Base-by-base conservation (phyloP, 2,888 invertebrate genomes). In the Cheiracanthium punctorium region DNA sequence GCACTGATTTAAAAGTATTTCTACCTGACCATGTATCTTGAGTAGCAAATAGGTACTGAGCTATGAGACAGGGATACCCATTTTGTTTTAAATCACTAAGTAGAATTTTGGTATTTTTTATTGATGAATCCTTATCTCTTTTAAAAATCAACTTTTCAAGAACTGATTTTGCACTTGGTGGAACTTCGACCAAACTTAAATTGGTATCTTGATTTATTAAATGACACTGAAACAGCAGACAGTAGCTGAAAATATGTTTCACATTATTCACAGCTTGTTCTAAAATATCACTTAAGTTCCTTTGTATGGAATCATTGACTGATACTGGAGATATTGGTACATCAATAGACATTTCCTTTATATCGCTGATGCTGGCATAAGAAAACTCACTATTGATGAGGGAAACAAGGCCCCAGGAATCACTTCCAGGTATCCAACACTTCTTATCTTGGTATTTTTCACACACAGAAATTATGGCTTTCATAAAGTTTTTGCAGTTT, bases 401-500 rank as follows among this genome's bases (percentile, higher is more conserved):
- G 1, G 58, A n/a, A 7, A 17, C 2, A 5, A 58, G 58, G 1
- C 58, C 58, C 58, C 58, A 58, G 2, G 5, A 2, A 10, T 48
- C 10, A 58, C 5, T 5, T 2, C 24, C 24, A 33, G 32, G 20
- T 4, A 17, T n/a, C 32, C 69, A 32, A 69, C 4, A 17, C n/a
- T 17, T 33, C 4, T 7, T 10, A 33, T 67, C 72, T 0, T 77
- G 72, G 24, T 67, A 67, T 12, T 29, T 43, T 41, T 73, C 69
- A 29, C 79, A 67, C 0, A 30, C 69, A 14, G 52, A 79, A 12
- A 74, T 29, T 1, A 79, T 32, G 7, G 48, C 30, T 48, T 74
- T 67, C 1, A 48, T 33, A 24, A 84, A 79, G n/a, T 30, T 14
- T 30, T 67, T 79, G 41, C 69, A 71, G 24, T 79, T 43, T 29